A percentile compares a stretch with the other conserved stretches of the same genome.
Evolutionary conservation across 2,888 invertebrate genomes (phyloP).

Genomic region (Aelia acuminata): DNA sequence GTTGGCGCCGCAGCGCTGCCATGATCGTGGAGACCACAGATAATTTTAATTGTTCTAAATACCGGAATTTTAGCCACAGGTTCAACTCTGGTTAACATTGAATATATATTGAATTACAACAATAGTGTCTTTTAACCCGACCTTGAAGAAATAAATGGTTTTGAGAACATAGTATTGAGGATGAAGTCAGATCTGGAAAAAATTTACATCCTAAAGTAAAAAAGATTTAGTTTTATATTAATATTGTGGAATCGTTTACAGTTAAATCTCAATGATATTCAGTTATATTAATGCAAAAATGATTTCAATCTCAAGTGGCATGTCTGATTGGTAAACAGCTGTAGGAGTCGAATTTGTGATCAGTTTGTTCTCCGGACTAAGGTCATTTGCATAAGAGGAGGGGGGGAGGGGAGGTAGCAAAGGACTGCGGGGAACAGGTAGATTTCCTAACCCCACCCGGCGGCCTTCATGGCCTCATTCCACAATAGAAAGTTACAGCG

Average conservation of each 20-base stretch:
- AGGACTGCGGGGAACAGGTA: background rate
- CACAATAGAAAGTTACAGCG: slow-evolving; percentile 47
- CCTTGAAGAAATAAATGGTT: no score
- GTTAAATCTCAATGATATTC: background rate
- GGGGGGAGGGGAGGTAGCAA: background rate
- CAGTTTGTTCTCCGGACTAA: background rate
- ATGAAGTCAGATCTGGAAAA: no score
- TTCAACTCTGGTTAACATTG: no score
- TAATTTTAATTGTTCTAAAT: no score
- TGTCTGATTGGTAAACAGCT: slow-evolving; percentile 11
- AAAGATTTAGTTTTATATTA: background rate
- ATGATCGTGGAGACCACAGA: no score
- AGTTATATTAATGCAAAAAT: background rate
- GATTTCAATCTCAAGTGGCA: slow-evolving; percentile 1
- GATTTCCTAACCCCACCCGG: slow-evolving; percentile 27
- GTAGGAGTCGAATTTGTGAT: background rate
- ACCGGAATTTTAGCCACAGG: no score
- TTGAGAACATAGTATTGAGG: no score
- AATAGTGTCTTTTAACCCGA: no score
- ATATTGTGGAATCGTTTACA: background rate
- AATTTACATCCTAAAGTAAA: background rate
- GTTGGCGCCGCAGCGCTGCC: no score
- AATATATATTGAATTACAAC: no score
- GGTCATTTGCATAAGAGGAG: background rate
- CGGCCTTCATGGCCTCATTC: slow-evolving; percentile 52